Evolutionary conservation across 2,888 invertebrate genomes (phyloP).

Genomic region (Drosophila anomalipes): DNA sequence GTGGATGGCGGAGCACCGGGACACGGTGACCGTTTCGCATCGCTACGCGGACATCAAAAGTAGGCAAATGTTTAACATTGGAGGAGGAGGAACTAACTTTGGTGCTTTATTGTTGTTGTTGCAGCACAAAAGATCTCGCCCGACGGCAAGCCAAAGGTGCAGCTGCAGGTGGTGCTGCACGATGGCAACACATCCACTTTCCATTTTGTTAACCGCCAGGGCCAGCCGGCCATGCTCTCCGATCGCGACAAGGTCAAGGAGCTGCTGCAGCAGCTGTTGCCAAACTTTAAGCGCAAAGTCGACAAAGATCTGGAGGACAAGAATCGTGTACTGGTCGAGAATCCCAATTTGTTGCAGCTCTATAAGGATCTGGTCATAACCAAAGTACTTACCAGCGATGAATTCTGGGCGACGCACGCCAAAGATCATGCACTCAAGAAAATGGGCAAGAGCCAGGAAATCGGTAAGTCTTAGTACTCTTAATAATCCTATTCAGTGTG

Average conservation of each 20-base stretch:
- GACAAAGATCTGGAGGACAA: conserved; percentile 96
- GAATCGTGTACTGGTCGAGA: conserved; percentile 94
- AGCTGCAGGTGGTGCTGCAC: conserved; percentile 97
- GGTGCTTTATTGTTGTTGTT: conserved; percentile 42
- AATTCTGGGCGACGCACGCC: conserved; percentile 98
- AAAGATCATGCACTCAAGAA: conserved; percentile 91
- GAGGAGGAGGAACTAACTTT: not conserved
- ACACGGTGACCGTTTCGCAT: conserved; percentile 96
- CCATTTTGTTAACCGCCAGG: conserved; percentile 96
- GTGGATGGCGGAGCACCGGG: conserved; percentile 97
- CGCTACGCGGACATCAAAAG: conserved; percentile 98
- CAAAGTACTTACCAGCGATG: conserved; percentile 97
- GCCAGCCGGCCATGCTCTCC: conserved; percentile 92
- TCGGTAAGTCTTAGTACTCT: conserved; percentile 87
- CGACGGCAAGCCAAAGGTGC: conserved; percentile 98
- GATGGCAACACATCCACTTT: conserved; percentile 98
- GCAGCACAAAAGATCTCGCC: conserved; percentile 98
- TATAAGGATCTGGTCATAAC: conserved; percentile 99
- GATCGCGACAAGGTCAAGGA: conserved; percentile 98
- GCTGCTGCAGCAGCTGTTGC: conserved; percentile 94
- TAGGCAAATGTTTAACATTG: conserved; percentile 84
- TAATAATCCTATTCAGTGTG: not conserved
- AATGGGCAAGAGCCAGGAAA: conserved; percentile 91
- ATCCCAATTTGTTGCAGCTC: conserved; percentile 95
- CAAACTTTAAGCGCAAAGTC: conserved; percentile 96